Evolutionary conservation across 2,888 invertebrate species (phyloP).

Genomic region (Aradus depressus): DNA sequence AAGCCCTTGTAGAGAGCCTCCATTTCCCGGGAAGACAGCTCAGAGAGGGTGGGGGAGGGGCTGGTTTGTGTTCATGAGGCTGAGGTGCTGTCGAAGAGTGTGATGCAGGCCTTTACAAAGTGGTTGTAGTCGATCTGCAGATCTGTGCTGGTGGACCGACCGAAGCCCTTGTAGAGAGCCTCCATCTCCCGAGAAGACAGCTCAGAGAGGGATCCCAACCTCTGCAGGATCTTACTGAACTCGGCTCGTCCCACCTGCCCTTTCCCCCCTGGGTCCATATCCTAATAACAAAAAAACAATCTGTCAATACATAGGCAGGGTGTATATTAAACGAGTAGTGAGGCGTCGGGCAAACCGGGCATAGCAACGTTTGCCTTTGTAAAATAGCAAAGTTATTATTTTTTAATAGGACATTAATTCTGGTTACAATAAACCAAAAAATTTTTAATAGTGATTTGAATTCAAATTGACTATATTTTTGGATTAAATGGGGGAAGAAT

Average conservation of each 20-base stretch:
- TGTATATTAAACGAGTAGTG: too few species aligned
- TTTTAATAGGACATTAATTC: background rate
- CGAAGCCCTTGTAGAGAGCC: background rate
- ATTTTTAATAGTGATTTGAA: background rate
- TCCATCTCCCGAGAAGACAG: constrained; percentile 1
- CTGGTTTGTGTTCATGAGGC: background rate
- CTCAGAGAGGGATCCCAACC: background rate
- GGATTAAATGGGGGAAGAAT: too few species aligned
- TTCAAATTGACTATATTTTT: too few species aligned
- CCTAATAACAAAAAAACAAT: background rate
- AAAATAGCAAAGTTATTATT: background rate
- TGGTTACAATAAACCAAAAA: background rate
- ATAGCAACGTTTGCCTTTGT: background rate
- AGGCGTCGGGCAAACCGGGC: too few species aligned
- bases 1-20: too few species aligned
- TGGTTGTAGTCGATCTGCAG: constrained; percentile 1
- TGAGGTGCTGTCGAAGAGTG: background rate
- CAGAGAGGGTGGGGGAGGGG: background rate
- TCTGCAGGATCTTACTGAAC: constrained; percentile 9
- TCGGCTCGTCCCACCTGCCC: background rate
- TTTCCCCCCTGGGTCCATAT: background rate
- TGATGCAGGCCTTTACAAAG: background rate
- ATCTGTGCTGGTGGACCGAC: background rate
- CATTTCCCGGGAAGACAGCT: constrained; percentile 2
- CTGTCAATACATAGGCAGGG: background rate